phyloP scores from a whole-genome alignment of 2,797 vertebrate genomes.

The Silurus lanzhouensis region DNA sequence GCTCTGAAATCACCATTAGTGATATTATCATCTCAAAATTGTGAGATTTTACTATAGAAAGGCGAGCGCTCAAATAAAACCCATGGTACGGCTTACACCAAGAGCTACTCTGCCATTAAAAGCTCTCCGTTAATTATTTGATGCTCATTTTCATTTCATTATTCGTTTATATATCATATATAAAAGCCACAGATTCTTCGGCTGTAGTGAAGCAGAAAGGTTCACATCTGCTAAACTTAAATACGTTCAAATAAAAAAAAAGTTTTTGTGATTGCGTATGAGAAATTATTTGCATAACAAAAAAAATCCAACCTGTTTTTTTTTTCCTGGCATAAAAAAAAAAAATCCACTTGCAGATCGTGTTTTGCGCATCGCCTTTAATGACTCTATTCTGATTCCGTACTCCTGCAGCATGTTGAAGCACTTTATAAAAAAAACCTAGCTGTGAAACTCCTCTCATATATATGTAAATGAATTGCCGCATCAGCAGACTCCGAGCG shows the following conservation, averaged over 20 bases:
- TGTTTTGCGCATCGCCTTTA: conserved; percentile 11
- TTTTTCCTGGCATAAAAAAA: conserved; percentile 12
- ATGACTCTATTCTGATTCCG: conserved; percentile 24
- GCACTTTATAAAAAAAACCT: conserved; percentile 59
- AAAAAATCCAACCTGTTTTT: not conserved
- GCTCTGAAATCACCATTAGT: too few species aligned
- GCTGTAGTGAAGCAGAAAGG: too few species aligned
- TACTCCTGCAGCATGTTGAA: conserved; percentile 27
- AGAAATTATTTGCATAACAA: conserved; percentile 10
- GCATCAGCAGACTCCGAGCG: conserved; percentile 64
- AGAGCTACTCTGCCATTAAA: not conserved
- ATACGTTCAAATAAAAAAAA: not conserved
- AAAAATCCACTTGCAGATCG: conserved; percentile 7
- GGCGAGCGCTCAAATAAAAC: not conserved
- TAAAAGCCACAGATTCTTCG: not conserved
- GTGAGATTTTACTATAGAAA: not conserved
- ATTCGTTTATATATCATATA: not conserved
- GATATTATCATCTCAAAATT: not conserved
- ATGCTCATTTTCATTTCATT: too few species aligned
- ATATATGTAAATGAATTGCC: conserved; percentile 72
- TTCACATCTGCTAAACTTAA: not conserved
- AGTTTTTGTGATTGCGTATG: not conserved
- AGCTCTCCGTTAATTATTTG: too few species aligned
- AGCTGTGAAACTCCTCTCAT: conserved; percentile 63
- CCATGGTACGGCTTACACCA: not conserved